A percentile compares a stretch with the other conserved stretches of the same genome.
These are phyloP conservation scores for Sisyra terminalis DNA, from an alignment of 2,888 invertebrate genomes.

Conservation along the genomic window DNA sequence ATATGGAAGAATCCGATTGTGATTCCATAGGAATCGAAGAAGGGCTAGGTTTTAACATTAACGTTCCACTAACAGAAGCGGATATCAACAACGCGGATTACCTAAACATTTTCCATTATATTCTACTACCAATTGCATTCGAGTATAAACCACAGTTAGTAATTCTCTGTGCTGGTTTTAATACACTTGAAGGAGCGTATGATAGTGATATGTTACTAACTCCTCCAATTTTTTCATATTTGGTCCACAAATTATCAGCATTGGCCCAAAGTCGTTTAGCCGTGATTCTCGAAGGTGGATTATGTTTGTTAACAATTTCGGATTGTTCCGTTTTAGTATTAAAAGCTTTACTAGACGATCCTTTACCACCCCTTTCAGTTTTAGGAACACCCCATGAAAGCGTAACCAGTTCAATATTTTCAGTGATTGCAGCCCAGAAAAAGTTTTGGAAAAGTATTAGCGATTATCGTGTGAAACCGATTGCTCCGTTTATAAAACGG, in stretches of 20 bases:
- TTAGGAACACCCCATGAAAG: too few species aligned
- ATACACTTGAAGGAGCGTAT: constrained; percentile 63
- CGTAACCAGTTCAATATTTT: too few species aligned
- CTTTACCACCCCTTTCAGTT: constrained; percentile 45
- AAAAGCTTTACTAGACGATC: constrained; percentile 62
- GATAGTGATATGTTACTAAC: constrained; percentile 86
- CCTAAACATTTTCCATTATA: constrained; percentile 70
- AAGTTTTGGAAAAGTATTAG: too few species aligned
- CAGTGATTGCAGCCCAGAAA: too few species aligned
- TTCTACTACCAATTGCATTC: constrained; percentile 69
- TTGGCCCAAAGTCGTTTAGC: constrained; percentile 64
- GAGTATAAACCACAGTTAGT: constrained; percentile 79
- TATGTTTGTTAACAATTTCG: constrained; percentile 70
- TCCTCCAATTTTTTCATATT: constrained; percentile 74
- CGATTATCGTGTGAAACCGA: too few species aligned
- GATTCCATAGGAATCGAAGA: constrained; percentile 61
- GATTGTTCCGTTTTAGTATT: constrained; percentile 78
- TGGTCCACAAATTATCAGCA: constrained; percentile 54
- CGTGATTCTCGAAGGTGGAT: constrained; percentile 85
- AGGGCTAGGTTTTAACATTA: constrained; percentile 77
- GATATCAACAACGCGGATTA: constrained; percentile 82
- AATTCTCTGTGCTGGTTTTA: constrained; percentile 74
- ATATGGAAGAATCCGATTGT: constrained; percentile 56
- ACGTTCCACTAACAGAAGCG: constrained; percentile 76
- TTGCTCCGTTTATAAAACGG: too few species aligned